Base-by-base conservation (phyloP, 2,888 invertebrate species). In the Erpobdella octoculata region DNA sequence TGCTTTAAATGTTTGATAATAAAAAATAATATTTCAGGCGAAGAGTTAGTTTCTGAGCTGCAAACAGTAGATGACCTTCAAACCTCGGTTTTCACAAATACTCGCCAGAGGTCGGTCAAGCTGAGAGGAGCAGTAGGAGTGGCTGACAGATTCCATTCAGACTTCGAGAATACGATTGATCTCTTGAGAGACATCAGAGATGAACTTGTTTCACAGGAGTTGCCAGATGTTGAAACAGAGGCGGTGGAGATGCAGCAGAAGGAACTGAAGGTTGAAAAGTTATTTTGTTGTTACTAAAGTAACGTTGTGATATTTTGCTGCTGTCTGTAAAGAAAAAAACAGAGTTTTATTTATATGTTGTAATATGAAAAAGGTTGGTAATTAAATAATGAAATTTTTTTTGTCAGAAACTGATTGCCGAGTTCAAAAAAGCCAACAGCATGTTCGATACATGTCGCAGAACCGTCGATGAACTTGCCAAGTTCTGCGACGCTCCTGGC, bases 141-240 rank as follows among this genome's bases (percentile, higher is more conserved):
- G 64, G 79, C 82, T 0, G 79, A 80, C 21, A 79, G 78, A 71
- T 82, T 82, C 77, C 78, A 77, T 71, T 78, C 79, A 73, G 78
- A 80, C 37, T 81, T 80, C 71, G 77, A 78, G 18, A 81, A 80
- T 35, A 79, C 81, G 59, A 78, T 80, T 76, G 77, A 79, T 3
- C 78, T 78, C 36, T 75, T 83, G 25, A 74, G 80, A 5, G 83
- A 82, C 74, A 78, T 82, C 28, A 80, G 81, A 74, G 83, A 83
- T 73, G 80, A 80, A 66, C 76, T 82, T 58, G 75, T 77, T 65
- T 80, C 80, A 4, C 82, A 82, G 76, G 82, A 82, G 71, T 79
- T 80, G 1, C 81, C 82, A 1, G 81, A 80, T 5, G 79, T 82
- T 5, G 81, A 82, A 67, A 78, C 80, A 0, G 78, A 79, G 33